phyloP scores from a whole-genome alignment of 2,797 vertebrate species.

The Acestrorhynchus altus region DNA sequence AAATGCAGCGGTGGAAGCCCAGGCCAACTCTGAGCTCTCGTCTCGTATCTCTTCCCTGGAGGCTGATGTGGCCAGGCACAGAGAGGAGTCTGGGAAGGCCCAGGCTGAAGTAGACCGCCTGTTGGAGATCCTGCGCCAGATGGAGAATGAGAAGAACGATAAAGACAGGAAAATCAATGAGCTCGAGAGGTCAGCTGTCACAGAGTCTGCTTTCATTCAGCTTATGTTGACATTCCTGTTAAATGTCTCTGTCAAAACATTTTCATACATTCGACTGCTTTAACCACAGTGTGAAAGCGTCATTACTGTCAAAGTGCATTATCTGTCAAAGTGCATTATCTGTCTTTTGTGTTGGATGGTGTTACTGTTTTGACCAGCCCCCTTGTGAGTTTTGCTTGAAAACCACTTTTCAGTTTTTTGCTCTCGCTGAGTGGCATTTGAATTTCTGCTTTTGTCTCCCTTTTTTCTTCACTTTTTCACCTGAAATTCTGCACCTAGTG shows the following conservation, averaged over 20 bases:
- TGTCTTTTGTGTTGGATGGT: conserved; percentile 24
- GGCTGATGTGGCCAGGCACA: conserved; percentile 85
- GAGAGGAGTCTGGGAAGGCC: conserved; percentile 91
- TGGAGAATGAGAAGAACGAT: conserved; percentile 99
- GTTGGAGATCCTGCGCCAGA: conserved; percentile 95
- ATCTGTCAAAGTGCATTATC: conserved; percentile 24
- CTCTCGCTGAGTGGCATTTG: conserved; percentile 45
- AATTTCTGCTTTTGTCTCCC: conserved; percentile 57
- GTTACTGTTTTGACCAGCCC: conserved; percentile 33
- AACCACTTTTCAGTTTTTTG: conserved; percentile 37
- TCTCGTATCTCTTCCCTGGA: conserved; percentile 90
- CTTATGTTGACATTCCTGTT: conserved; percentile 16
- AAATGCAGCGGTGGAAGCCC: conserved; percentile 88
- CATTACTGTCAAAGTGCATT: conserved; percentile 12
- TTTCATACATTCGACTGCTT: conserved; percentile 14
- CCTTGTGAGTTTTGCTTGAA: conserved; percentile 7
- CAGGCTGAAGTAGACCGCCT: conserved; percentile 97
- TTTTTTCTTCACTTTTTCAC: conserved; percentile 55
- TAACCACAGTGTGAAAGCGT: conserved; percentile 24
- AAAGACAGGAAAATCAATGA: conserved; percentile 98
- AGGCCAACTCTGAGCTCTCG: conserved; percentile 89
- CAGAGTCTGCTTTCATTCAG: not conserved
- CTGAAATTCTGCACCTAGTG: conserved; percentile 58
- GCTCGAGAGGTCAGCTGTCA: conserved; percentile 88
- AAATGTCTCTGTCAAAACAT: conserved; percentile 23